Percentiles rank a stretch among this genome's conserved stretches.
Evolutionary conservation across 2,797 vertebrate species (phyloP).

Genomic region (Sebastes nivosus): DNA sequence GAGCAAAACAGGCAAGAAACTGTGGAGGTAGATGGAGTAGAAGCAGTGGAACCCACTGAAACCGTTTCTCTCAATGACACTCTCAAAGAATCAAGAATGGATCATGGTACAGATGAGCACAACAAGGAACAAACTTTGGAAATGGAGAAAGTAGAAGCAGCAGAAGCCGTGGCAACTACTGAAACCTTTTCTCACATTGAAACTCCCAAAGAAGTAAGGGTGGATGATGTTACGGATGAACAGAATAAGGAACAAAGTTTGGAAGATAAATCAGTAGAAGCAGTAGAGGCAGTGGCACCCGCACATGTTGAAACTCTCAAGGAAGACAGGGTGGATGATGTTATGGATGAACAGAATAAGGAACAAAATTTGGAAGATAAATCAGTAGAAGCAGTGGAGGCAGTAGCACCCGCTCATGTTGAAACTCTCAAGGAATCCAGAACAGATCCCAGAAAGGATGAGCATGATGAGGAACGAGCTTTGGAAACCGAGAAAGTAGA

Average conservation of each 20-base stretch:
- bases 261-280: neutral
- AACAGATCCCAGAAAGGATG: neutral
- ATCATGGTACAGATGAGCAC: constrained; percentile 2
- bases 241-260: too few relatives aligned
- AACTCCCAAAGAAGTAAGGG: neutral
- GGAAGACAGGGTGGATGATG: neutral
- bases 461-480: neutral
- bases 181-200: neutral
- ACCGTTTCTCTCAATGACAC: neutral
- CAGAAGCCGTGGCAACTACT: neutral
- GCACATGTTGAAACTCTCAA: neutral
- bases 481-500: constrained; percentile 11
- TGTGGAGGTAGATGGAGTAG: neutral
- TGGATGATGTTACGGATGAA: too few relatives aligned
- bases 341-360: neutral
- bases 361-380: constrained; percentile 9
- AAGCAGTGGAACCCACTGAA: neutral
- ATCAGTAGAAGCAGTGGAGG: neutral
- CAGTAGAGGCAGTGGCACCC: neutral
- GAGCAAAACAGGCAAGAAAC: constrained; percentile 17
- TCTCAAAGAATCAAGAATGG: neutral
- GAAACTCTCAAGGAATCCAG: neutral
- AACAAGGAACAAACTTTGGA: neutral
- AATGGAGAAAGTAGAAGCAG: neutral
- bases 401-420: neutral